Percentiles rank a stretch among this genome's conserved stretches.
These are phyloP conservation scores for Plecotus auritus DNA, from an alignment of 2,113 vertebrate species.

Conservation along the genomic window DNA sequence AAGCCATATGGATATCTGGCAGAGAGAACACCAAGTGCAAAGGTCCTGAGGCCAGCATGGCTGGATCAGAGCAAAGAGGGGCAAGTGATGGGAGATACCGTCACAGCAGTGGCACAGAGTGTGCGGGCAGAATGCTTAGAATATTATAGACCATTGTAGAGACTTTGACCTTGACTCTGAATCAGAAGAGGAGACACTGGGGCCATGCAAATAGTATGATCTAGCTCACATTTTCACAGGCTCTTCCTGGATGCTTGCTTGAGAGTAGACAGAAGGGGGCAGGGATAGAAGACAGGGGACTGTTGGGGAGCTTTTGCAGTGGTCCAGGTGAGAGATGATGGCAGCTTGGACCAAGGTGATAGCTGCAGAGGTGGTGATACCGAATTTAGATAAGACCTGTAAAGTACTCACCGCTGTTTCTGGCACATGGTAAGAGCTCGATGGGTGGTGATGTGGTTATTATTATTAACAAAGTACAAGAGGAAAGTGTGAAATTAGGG, in stretches of 20 bases:
- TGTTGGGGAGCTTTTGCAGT: not conserved
- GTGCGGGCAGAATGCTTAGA: fast-evolving
- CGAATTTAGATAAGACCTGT: not conserved
- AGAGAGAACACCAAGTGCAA: not conserved
- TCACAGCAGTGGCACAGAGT: not conserved
- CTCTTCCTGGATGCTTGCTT: not conserved
- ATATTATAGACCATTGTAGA: not conserved
- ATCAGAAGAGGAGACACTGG: not conserved
- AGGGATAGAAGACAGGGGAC: not conserved
- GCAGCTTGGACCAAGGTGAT: not conserved
- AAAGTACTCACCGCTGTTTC: not conserved
- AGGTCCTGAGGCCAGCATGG: not conserved
- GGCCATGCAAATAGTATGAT: not conserved
- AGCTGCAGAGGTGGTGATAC: not conserved
- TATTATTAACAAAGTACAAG: not conserved
- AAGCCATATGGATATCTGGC: not conserved
- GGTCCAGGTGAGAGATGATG: not conserved
- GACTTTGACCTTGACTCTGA: not conserved
- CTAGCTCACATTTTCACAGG: not conserved
- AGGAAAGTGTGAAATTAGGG: not conserved
- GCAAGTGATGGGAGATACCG: fast-evolving
- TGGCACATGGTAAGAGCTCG: not conserved
- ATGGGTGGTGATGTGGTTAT: not conserved
- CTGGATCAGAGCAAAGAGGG: not conserved
- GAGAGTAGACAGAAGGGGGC: not conserved